A percentile compares a stretch with the other conserved stretches of the same genome.
Evolutionary conservation across 2,797 vertebrate genomes (phyloP).

Genomic region (Bovichtus variegatus): DNA sequence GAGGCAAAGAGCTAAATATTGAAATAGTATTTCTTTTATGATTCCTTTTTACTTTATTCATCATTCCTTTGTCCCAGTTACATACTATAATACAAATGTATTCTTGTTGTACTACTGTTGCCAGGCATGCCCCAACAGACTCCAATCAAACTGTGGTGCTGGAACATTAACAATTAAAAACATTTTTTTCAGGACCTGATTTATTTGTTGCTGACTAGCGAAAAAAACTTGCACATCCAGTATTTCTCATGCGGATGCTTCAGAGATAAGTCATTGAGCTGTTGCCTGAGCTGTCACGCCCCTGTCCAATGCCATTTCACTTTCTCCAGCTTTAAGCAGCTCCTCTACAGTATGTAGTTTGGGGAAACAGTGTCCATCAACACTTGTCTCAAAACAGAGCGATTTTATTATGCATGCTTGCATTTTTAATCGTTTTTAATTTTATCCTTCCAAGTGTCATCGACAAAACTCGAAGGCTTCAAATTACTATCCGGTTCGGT

Average conservation of each 20-base stretch:
- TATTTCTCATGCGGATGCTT: conserved; percentile 3
- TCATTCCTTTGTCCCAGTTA: conserved; percentile 16
- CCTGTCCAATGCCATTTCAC: neutral
- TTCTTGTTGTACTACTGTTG: conserved; percentile 7
- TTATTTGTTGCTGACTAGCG: neutral
- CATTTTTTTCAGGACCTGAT: neutral
- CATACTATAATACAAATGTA: neutral
- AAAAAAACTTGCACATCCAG: neutral
- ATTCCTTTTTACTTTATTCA: conserved; percentile 9
- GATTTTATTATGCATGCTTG: conserved; percentile 6
- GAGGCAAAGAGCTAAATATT: neutral
- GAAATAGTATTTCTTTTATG: conserved; percentile 23
- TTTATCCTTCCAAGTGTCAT: conserved; percentile 3
- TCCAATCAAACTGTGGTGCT: neutral
- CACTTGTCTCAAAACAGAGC: neutral
- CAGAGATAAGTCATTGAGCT: conserved; percentile 17
- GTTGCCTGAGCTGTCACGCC: conserved; percentile 11
- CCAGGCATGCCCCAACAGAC: neutral
- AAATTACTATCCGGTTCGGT: neutral
- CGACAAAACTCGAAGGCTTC: neutral
- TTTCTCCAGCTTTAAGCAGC: neutral
- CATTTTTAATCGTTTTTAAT: neutral
- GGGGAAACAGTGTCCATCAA: neutral
- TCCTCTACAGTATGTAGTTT: neutral
- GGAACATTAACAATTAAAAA: conserved; percentile 2